Percentiles rank a stretch among this genome's conserved stretches.
phyloP scores from a whole-genome alignment of 2,797 vertebrate genomes.

The Etheostoma nigrum region DNA sequence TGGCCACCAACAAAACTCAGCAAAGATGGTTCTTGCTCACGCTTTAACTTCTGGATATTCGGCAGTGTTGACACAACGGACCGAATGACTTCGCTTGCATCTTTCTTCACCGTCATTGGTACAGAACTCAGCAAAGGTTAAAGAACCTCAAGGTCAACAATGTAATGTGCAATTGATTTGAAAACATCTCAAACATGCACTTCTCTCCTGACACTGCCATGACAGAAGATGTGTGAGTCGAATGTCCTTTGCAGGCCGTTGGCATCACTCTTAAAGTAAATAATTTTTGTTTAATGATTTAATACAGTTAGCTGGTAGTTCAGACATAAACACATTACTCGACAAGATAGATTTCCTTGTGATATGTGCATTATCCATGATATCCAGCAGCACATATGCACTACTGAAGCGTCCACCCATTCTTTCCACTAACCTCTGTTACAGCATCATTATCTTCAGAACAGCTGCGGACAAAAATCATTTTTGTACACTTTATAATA shows the following conservation, averaged over 20 bases:
- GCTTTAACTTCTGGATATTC: too few species aligned
- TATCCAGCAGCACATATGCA: background rate
- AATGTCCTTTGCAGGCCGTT: background rate
- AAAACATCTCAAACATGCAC: background rate
- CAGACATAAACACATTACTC: too few species aligned
- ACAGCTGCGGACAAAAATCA: background rate
- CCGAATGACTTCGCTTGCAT: too few species aligned
- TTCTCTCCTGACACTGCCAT: background rate
- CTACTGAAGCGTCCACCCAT: background rate
- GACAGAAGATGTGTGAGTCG: background rate
- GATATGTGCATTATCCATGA: background rate
- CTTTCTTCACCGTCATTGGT: too few species aligned
- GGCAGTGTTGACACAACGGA: too few species aligned
- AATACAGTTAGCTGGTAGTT: background rate
- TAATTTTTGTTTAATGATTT: conserved; percentile 20
- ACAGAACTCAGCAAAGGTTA: too few species aligned
- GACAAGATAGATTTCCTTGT: too few species aligned
- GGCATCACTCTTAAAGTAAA: conserved; percentile 6
- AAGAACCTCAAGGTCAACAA: too few species aligned
- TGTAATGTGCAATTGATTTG: background rate
- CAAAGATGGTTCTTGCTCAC: too few species aligned
- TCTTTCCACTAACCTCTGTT: background rate
- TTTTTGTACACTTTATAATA: background rate
- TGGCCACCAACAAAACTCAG: too few species aligned
- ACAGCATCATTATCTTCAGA: background rate